These are phyloP conservation scores for Pissodes strobi DNA, from an alignment of 1,140 invertebrate genomes.

Conservation along the genomic window DNA sequence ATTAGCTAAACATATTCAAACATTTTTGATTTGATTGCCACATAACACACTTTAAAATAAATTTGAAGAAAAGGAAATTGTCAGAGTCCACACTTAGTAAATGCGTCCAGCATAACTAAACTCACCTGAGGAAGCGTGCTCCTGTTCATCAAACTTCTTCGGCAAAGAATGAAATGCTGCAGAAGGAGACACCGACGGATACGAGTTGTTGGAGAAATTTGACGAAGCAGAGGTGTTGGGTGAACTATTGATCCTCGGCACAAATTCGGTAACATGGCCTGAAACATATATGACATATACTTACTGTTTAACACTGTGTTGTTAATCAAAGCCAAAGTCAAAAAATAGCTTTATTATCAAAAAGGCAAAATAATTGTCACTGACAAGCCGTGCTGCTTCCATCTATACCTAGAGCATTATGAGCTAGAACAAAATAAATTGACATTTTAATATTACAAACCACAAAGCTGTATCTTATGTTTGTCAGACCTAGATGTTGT, in stretches of 20 bases:
- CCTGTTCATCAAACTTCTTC: conserved; percentile 34
- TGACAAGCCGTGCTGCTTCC: too few species aligned
- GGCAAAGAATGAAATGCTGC: conserved; percentile 21
- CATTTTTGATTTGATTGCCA: too few species aligned
- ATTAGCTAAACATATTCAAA: too few species aligned
- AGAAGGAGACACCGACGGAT: conserved; percentile 18
- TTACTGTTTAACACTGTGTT: neutral
- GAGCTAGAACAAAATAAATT: neutral
- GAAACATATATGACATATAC: conserved; percentile 20
- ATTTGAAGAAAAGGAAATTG: too few species aligned
- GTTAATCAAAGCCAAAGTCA: too few species aligned
- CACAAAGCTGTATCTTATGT: neutral
- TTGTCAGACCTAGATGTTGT: neutral
- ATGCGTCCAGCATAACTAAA: too few species aligned
- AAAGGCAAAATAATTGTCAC: too few species aligned
- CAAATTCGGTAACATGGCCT: conserved; percentile 38
- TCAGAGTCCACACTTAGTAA: too few species aligned
- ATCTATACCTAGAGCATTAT: too few species aligned
- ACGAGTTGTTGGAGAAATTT: conserved; percentile 21
- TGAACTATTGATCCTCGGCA: conserved; percentile 36
- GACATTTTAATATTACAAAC: neutral
- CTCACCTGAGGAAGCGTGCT: conserved; percentile 11
- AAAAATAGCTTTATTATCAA: too few species aligned
- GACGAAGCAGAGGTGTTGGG: conserved; percentile 29
- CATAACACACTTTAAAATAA: too few species aligned